phyloP scores from a whole-genome alignment of 2,113 vertebrate genomes.

The Barbus barbus region DNA sequence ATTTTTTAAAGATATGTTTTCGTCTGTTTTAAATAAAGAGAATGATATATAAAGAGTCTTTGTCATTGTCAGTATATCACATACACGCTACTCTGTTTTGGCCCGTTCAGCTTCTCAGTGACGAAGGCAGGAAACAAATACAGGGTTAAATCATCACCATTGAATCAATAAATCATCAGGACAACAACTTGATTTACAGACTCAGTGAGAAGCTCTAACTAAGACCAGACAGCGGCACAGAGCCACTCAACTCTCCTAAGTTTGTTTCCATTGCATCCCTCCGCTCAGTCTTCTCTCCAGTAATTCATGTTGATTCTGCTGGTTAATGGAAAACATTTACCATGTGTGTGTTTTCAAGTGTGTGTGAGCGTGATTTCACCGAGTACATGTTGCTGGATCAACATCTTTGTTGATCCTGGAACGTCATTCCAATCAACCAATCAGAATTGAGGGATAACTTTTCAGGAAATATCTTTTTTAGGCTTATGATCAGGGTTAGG shows the following conservation, averaged over 20 bases:
- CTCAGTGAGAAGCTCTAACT: background rate
- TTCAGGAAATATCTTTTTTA: too few species aligned
- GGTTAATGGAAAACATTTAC: constrained; percentile 25
- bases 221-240: constrained; percentile 26
- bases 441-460: too few species aligned
- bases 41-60: background rate
- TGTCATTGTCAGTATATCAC: background rate
- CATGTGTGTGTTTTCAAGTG: background rate
- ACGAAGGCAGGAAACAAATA: background rate
- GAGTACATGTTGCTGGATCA: too few species aligned
- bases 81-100: background rate
- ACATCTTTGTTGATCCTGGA: too few species aligned
- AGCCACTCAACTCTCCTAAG: background rate
- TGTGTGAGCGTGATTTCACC: too few species aligned
- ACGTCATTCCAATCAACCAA: too few species aligned
- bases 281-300: background rate
- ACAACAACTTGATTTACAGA: constrained; percentile 3
- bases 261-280: background rate
- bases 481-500: too few species aligned
- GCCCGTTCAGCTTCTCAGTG: background rate
- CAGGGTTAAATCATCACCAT: background rate
- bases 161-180: constrained; percentile 27
- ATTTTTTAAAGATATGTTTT: background rate
- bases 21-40: background rate
- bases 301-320: background rate